Evolutionary conservation across 2,797 vertebrate genomes (phyloP).

Genomic region (Sphaeramia orbicularis): DNA sequence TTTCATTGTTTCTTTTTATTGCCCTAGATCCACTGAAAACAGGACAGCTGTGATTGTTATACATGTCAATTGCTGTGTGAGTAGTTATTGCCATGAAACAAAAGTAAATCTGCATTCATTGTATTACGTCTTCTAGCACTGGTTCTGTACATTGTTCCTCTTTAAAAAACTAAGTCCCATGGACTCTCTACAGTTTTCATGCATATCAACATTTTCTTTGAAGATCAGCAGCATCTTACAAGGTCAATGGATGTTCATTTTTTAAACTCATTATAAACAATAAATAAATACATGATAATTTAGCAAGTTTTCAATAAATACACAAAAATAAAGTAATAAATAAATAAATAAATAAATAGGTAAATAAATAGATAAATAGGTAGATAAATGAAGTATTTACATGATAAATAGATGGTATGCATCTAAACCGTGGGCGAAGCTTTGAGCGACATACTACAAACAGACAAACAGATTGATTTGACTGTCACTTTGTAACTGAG

Average conservation of each 20-base stretch:
- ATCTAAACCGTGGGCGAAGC: slow-evolving; percentile 78
- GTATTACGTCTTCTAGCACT: slow-evolving; percentile 74
- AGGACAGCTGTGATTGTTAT: slow-evolving; percentile 86
- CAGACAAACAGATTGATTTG: slow-evolving; percentile 71
- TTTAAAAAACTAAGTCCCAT: slow-evolving; percentile 86
- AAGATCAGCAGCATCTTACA: slow-evolving; percentile 91
- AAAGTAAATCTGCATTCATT: slow-evolving; percentile 81
- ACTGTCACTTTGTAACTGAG: slow-evolving; percentile 86
- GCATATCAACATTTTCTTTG: slow-evolving; percentile 92
- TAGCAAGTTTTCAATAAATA: slow-evolving; percentile 80
- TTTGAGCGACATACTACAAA: slow-evolving; percentile 80
- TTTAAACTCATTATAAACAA: slow-evolving; percentile 76
- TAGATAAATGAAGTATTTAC: slow-evolving; percentile 84
- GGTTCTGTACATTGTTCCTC: slow-evolving; percentile 88
- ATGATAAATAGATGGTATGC: slow-evolving; percentile 83
- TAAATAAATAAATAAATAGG: slow-evolving; percentile 77
- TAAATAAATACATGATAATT: slow-evolving; percentile 80
- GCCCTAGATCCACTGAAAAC: slow-evolving; percentile 84
- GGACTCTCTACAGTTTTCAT: slow-evolving; percentile 91
- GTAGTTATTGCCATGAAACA: slow-evolving; percentile 86
- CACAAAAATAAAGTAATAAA: slow-evolving; percentile 75
- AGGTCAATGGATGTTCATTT: slow-evolving; percentile 86
- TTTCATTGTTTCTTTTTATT: slow-evolving; percentile 85
- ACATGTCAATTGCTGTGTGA: slow-evolving; percentile 84
- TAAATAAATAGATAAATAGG: slow-evolving; percentile 78